Conservation (phyloP, 2,113 vertebrate genomes). For the Zosterops lateralis region DNA sequence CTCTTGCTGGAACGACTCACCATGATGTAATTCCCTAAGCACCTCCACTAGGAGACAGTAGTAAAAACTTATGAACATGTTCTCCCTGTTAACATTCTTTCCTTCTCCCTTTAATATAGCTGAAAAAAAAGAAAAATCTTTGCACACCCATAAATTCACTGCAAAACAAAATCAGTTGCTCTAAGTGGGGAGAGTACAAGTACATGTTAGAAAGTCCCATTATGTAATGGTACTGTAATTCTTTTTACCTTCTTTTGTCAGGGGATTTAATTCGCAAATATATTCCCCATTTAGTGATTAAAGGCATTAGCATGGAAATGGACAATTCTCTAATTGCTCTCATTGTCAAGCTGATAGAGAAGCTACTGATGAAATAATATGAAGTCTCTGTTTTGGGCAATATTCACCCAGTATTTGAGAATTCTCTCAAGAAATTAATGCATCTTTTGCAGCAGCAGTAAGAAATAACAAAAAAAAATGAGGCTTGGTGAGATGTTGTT, state of each 20-base stretch:
- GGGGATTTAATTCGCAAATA: background rate
- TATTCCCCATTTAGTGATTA: background rate
- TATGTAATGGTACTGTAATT: background rate
- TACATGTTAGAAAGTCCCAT: background rate
- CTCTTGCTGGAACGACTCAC: slow-evolving; percentile 42
- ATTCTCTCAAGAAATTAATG: background rate
- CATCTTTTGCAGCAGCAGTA: background rate
- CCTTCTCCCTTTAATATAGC: slow-evolving; percentile 12
- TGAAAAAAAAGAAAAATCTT: background rate
- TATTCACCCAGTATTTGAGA: background rate
- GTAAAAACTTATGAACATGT: slow-evolving; percentile 61
- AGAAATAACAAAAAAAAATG: background rate
- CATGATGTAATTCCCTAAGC: slow-evolving; percentile 68
- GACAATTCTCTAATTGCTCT: background rate
- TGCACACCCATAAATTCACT: slow-evolving; percentile 1
- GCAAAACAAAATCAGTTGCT: background rate
- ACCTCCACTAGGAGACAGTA: slow-evolving; percentile 59
- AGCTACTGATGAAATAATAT: background rate
- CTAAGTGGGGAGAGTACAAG: background rate
- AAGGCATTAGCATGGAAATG: background rate
- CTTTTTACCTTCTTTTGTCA: background rate
- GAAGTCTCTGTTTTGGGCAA: background rate
- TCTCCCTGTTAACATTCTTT: slow-evolving; percentile 52
- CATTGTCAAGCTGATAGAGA: background rate
- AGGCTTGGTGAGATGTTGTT: background rate